A percentile compares a stretch with the other conserved stretches of the same genome.
These are phyloP conservation scores for Agelastica alni DNA, from an alignment of 2,888 invertebrate species.

Conservation along the genomic window DNA sequence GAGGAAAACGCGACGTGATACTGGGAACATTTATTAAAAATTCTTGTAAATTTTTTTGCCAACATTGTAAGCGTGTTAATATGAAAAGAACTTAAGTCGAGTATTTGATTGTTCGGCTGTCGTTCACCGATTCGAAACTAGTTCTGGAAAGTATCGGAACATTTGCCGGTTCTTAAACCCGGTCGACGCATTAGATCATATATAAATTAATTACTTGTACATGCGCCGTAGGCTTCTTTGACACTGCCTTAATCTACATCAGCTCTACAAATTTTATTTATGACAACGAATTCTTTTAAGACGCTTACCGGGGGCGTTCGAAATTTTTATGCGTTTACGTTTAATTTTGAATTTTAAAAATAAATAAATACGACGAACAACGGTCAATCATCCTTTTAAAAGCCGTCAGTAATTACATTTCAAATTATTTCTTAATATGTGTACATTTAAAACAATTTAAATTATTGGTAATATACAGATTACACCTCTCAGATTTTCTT, in stretches of 20 bases:
- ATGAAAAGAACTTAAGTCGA: no score
- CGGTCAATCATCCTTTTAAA: no score
- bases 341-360: no score
- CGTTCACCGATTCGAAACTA: not conserved
- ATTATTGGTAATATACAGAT: no score
- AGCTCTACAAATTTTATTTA: slow-evolving; percentile 14
- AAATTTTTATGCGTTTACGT: not conserved
- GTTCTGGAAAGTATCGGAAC: not conserved
- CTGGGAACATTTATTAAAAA: not conserved
- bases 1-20: not conserved
- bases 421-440: no score
- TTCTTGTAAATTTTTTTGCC: slow-evolving; percentile 2
- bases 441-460: no score
- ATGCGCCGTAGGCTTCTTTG: slow-evolving; percentile 23
- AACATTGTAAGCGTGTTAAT: not conserved
- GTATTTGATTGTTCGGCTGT: not conserved
- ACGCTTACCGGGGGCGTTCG: not conserved
- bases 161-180: slow-evolving; percentile 14
- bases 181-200: slow-evolving; percentile 11
- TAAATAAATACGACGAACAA: no score
- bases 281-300: not conserved
- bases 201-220: slow-evolving; percentile 23
- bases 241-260: slow-evolving; percentile 9
- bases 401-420: no score
- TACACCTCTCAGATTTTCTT: no score